phyloP scores from a whole-genome alignment of 2,888 invertebrate genomes.

The Leptopilina drosophilae region DNA sequence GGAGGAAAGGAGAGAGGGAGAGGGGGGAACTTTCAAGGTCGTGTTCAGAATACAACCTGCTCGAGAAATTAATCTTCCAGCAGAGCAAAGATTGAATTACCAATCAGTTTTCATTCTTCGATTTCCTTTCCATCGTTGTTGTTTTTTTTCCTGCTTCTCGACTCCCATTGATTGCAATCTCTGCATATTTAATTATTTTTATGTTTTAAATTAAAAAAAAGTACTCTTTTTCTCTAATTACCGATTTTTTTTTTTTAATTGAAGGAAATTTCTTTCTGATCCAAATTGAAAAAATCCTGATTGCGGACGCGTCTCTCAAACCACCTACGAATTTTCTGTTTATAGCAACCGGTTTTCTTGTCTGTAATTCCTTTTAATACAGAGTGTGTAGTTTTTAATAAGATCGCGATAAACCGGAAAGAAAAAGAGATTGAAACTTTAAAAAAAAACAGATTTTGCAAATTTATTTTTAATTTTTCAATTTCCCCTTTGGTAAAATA shows the following conservation, averaged over 20 bases:
- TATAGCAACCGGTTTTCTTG: constrained; percentile 27
- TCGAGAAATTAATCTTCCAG: constrained; percentile 31
- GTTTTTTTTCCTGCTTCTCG: not conserved
- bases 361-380: no score
- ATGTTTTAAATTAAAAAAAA: not conserved
- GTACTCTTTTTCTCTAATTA: no score
- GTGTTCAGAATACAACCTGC: constrained; percentile 33
- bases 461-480: not conserved
- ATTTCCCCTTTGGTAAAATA: no score
- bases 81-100: constrained; percentile 31
- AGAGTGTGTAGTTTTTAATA: not conserved
- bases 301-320: not conserved
- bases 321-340: constrained; percentile 33
- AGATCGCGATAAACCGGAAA: not conserved
- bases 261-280: not conserved
- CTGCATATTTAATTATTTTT: not conserved
- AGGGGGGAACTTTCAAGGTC: not conserved
- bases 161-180: not conserved
- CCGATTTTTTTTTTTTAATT: not conserved
- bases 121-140: not conserved
- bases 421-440: not conserved
- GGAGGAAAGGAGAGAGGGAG: no score
- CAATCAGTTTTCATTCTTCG: constrained; percentile 27
- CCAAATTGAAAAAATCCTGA: constrained; percentile 25
- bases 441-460: not conserved